Base-by-base conservation (phyloP, 2,888 invertebrate species). In the Meiosimyza platycephala region DNA sequence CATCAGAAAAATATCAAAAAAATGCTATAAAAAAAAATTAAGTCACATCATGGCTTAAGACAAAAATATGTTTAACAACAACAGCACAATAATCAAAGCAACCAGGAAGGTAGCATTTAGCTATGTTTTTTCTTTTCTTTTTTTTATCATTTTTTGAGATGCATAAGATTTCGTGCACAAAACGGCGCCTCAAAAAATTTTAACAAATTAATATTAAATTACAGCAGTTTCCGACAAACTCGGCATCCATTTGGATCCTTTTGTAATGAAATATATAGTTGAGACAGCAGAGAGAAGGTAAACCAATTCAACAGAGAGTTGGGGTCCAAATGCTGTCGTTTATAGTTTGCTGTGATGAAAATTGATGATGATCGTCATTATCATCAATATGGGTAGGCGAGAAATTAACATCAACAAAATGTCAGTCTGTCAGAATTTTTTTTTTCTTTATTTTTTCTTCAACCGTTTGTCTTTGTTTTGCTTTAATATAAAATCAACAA, bases 181-280 rank as follows among this genome's bases (percentile, higher is more conserved):
- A 71, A 79, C 78, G 83, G 81, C 80, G 80, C 81, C 80, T 77
- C 78, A 74, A 64, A 76, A 77, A 76, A 79, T 79, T 79, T 82
- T 81, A 82, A 84, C 84, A 83, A 83, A 85, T 85, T 85, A 83
- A 84, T 84, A 83, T 82, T 80, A 83, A 84, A 83, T 82, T 83
- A 83, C 84, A 79, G 75, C 75, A 76, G 75, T 76, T 71, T 74
- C 73, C 76, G 50, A 11, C 51, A 55, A 0, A 18, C 18, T 22
- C 50, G 50, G n/a, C 48, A 66, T 66, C 55, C 28, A 28, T 52
- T 54, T 54, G 52, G 54, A 55, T 16, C 33, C 51, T 22, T 52
- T 65, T 52, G 40, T 33, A 15, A 7, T 16, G n/a, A 33, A n/a
- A n/a, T 7, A n/a, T 16, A 22, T 13, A 28, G 28, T 28, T 57